These are phyloP conservation scores for Meriones unguiculatus DNA, from an alignment of 2,113 vertebrate species.

Conservation along the genomic window DNA sequence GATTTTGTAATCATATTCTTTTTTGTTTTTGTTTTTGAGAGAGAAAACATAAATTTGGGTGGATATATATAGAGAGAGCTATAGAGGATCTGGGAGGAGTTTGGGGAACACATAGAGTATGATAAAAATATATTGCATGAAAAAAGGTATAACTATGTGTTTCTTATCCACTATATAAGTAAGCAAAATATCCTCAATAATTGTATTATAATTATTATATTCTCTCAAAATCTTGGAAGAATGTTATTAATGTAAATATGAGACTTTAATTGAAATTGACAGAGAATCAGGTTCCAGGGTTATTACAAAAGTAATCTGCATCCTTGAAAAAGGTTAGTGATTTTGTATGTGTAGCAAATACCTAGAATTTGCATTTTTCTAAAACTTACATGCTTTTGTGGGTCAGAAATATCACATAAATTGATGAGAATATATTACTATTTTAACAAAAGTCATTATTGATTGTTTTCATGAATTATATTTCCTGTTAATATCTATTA, in stretches of 20 bases:
- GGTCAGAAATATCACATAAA: not conserved
- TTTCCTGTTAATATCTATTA: not conserved
- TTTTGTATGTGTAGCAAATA: not conserved
- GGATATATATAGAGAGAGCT: not conserved
- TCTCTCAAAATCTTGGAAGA: not conserved
- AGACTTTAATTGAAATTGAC: not conserved
- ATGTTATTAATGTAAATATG: not conserved
- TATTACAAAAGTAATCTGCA: constrained; percentile 35
- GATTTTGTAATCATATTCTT: not conserved
- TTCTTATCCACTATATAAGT: not conserved
- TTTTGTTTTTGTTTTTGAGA: not conserved
- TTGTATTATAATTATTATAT: not conserved
- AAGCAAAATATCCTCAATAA: not conserved
- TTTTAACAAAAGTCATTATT: not conserved
- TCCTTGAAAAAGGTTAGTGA: not conserved
- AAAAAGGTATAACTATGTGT: not conserved
- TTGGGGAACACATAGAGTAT: not conserved
- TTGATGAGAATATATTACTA: not conserved
- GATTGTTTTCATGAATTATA: not conserved
- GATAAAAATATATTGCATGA: not conserved
- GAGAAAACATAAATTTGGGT: not conserved
- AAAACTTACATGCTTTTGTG: not conserved
- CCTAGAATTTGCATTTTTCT: not conserved
- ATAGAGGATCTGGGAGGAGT: not conserved
- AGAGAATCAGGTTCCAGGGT: not conserved